Conservation (phyloP, 2,888 invertebrate species). For the Netelia inedita region DNA sequence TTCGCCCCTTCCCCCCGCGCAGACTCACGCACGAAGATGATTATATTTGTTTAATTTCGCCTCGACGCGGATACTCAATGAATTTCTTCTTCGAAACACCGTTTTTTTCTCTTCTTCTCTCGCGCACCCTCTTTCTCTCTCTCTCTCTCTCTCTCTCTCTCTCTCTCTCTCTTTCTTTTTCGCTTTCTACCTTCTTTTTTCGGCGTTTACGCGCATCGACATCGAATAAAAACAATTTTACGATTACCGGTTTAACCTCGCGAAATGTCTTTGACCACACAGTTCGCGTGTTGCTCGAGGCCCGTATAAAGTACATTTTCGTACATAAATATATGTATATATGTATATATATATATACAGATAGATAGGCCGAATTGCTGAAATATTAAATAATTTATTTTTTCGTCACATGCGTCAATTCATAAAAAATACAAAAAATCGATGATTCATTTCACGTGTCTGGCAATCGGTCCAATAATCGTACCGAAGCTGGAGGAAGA, state of each 20-base stretch:
- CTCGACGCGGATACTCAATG: conserved; percentile 67
- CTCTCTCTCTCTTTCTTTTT: conserved; percentile 38
- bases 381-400: conserved; percentile 52
- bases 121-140: conserved; percentile 6
- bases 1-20: conserved; percentile 46
- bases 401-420: conserved; percentile 21
- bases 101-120: conserved; percentile 31
- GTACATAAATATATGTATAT: background rate
- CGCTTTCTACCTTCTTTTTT: conserved; percentile 40
- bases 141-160: conserved; percentile 36
- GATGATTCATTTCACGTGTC: conserved; percentile 32
- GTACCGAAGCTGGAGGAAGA: background rate
- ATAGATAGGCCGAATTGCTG: background rate
- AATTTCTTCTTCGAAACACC: conserved; percentile 47
- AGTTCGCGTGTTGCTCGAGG: conserved; percentile 20
- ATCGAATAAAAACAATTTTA: conserved; percentile 68
- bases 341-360: background rate
- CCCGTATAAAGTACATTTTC: no score
- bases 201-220: conserved; percentile 32
- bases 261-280: background rate
- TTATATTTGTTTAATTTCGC: conserved; percentile 68
- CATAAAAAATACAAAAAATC: background rate
- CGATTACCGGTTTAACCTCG: conserved; percentile 73
- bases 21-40: conserved; percentile 8
- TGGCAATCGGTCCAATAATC: background rate